Evolutionary conservation across 2,797 vertebrate genomes (phyloP), one percentile per base, ranked within the genome.

Genomic region (Botia kubotai): DNA sequence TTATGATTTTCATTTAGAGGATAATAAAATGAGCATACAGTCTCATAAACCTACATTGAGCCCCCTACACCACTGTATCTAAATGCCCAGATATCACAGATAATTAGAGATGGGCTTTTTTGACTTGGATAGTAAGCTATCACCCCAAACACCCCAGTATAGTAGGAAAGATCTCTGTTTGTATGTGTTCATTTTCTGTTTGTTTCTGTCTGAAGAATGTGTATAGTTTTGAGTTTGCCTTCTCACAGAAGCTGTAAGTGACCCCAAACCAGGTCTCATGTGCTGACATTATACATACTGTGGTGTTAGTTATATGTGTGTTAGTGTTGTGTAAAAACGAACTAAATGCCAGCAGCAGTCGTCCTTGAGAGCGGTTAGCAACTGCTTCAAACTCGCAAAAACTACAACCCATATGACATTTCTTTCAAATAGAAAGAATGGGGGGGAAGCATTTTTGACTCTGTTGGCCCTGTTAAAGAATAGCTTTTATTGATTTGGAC

Each of bases 391-490:
- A 93, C 93, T 94, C 93, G 92, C 87, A 89, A 87, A 89, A 90
- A 90, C 91, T 92, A 93, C 91, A 91, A 91, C 91, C 92, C 87
- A 89, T 89, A 58, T 94, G 94, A 94, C 93, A 94, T 94, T 95
- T 86, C 93, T 89, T 90, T 86, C 85, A 86, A 90, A 92, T 87
- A 88, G 87, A 92, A 89, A 90, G 88, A 88, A 84, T 19, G 53
- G 43, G 65, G 12, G 43, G 26, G 46, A 63, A 89, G 90, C 89
- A 85, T 57, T 50, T 88, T 81, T 87, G 72, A 86, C 87, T 91
- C 84, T 80, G 82, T 78, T 87, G 70, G 75, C 33, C 60, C 85
- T 79, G 80, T 91, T 91, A 90, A 88, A 91, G 89, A 92, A 89
- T 88, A 87, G 85, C 84, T 93, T 92, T 92, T 89, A 95, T 95